These are phyloP conservation scores for Dolichoris vasculosae DNA, from an alignment of 1,140 invertebrate genomes.

Conservation along the genomic window DNA sequence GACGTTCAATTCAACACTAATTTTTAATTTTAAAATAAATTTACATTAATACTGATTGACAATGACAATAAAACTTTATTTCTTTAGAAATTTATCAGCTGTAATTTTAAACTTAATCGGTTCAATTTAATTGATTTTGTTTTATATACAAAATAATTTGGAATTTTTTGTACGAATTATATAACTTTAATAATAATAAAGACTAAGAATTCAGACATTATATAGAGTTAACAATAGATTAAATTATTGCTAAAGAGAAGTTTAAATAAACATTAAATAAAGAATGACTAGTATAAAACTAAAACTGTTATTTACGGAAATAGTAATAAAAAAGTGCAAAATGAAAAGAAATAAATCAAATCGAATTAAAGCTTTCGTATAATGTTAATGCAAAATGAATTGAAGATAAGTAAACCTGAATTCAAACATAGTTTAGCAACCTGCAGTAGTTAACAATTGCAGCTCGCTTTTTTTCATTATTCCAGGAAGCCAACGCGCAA, in stretches of 20 bases:
- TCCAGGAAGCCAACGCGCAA: conserved; percentile 1
- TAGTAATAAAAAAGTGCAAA: not conserved
- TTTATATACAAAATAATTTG: too few relatives aligned
- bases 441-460: not conserved
- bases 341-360: not conserved
- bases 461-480: not conserved
- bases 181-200: too few relatives aligned
- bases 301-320: not conserved
- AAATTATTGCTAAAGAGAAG: not conserved
- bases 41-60: too few relatives aligned
- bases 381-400: not conserved
- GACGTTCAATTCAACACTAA: too few relatives aligned
- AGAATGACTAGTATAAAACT: not conserved
- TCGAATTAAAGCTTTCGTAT: not conserved
- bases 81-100: too few relatives aligned
- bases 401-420: not conserved
- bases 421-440: not conserved
- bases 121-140: too few relatives aligned
- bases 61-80: too few relatives aligned
- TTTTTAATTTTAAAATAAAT: too few relatives aligned
- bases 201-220: too few relatives aligned
- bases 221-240: too few relatives aligned
- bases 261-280: not conserved
- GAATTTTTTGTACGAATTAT: too few relatives aligned
- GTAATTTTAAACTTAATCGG: too few relatives aligned